Evolutionary conservation across 2,888 invertebrate species (phyloP).

Genomic region (Papilio elwesi): DNA sequence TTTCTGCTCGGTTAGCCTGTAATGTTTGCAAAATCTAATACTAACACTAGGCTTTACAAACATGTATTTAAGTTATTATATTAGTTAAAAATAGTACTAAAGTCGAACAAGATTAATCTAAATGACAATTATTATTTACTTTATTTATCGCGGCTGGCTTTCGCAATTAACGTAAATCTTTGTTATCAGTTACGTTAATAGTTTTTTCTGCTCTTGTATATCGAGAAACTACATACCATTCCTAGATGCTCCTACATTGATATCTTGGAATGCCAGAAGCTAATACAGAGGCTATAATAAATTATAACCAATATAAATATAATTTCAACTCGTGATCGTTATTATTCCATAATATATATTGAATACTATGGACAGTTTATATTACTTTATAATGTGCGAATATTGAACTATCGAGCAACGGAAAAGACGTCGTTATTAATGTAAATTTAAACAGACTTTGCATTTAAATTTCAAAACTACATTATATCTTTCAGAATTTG

Average conservation of each 20-base stretch:
- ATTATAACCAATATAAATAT: background rate
- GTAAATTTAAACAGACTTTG: too few relatives aligned
- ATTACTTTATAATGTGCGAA: too few relatives aligned
- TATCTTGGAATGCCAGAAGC: background rate
- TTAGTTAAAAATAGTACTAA: background rate
- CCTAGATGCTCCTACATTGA: background rate
- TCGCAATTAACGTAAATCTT: conserved; percentile 3
- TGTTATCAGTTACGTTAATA: conserved; percentile 7
- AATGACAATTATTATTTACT: background rate
- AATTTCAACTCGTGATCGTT: background rate
- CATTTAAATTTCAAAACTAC: too few relatives aligned
- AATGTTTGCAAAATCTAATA: conserved; percentile 31
- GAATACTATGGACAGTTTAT: too few relatives aligned
- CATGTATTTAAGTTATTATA: too few relatives aligned
- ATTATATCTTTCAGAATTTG: too few relatives aligned
- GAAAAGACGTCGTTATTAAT: too few relatives aligned
- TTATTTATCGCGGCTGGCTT: background rate
- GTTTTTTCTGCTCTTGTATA: background rate
- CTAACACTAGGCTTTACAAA: conserved; percentile 8
- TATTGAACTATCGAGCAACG: too few relatives aligned
- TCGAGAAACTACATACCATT: background rate
- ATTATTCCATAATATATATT: too few relatives aligned
- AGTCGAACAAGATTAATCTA: background rate
- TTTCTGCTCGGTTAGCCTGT: conserved; percentile 25
- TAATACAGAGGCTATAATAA: conserved; percentile 1